Base-by-base conservation (phyloP, 2,888 invertebrate genomes). In the Craniophora ligustri region DNA sequence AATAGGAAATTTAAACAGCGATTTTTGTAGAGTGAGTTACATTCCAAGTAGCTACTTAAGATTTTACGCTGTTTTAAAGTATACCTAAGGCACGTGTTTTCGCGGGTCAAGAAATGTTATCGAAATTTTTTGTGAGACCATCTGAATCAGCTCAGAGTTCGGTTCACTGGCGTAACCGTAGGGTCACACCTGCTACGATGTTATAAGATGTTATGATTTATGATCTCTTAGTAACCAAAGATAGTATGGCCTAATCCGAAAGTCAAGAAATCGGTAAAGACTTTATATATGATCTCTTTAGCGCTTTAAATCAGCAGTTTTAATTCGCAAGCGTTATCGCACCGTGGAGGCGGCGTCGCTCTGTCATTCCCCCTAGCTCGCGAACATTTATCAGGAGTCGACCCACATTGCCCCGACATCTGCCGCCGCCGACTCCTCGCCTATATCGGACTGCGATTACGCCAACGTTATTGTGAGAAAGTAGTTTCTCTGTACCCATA, bases 361-460 rank as follows among this genome's bases (percentile, higher is more conserved):
- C 69, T 72, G 78, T 81, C 81, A 82, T 84, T 85, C 86, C 84
- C 80, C 72, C 69, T 85, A 84, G 81, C 75, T 38, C 73, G 77
- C 78, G 77, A 75, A 82, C 87, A 89, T 91, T 90, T 90, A 89
- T 91, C 91, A 91, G 85, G 59, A 61, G 66, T 69, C 86, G 88
- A 87, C 88, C 90, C 89, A 87, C 85, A 87, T 88, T 85, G 87
- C 78, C 76, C 67, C 79, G 82, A 78, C 87, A 90, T 88, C 86
- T 87, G 86, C 83, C 76, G 83, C 82, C 76, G 44, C 62, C 61
- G 34, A 54, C 59, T 68, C 63, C 61, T 61, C 53, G 60, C 69
- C 59, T 65, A 66, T 69, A 72, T 75, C 70, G 75, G 69, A 57
- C 64, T 70, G 66, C 76, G 72, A 78, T 78, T 74, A 77, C 74